Base-by-base conservation (phyloP, 2,113 vertebrate species). In the Oenanthe melanoleuca region DNA sequence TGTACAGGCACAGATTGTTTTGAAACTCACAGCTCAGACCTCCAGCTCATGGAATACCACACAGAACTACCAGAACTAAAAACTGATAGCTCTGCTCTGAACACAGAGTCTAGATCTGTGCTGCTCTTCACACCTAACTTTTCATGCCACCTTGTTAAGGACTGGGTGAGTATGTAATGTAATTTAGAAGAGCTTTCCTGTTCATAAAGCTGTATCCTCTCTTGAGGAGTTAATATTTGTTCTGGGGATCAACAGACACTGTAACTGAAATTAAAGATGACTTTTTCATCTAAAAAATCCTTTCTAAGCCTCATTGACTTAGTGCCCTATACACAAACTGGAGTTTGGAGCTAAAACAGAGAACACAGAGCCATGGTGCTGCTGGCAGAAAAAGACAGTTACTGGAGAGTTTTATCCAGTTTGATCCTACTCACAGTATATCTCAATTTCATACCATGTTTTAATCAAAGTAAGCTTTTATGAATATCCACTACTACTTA, bases 141-240 rank as follows among this genome's bases (percentile, higher is more conserved):
- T 96, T 85, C 50, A 53, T 80, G 79, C 38, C 83, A 73, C 59
- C 91, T 98, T 97, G 96, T 97, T 97, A 97, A 96, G 95, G 85
- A 82, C 57, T 49, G 9, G 72, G 42, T 91, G 92, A 96, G 92
- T 88, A 85, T 77, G 86, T 95, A 95, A 97, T 84, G 78, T 97
- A 98, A 98, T 98, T 98, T 97, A 98, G 84, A 98, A 96, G 93
- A 89, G 96, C 86, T 98, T 97, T 97, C 89, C 94, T 96, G 59
- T 87, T 98, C 96, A 97, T 97, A 96, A 92, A 80, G 45, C 91
- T 96, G 26, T 67, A 70, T 42, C 86, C 89, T 95, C 96, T 97
- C 95, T 57, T 81, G 92, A 97, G 95, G 73, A 97, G 95, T 92
- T 97, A 97, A 96, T 97, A 97, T 98, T 98, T 98, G 96, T 98